A percentile compares a stretch with the other conserved stretches of the same genome.
Evolutionary conservation across 2,888 invertebrate genomes (phyloP).

Genomic region (Ypsolopha scabrella): DNA sequence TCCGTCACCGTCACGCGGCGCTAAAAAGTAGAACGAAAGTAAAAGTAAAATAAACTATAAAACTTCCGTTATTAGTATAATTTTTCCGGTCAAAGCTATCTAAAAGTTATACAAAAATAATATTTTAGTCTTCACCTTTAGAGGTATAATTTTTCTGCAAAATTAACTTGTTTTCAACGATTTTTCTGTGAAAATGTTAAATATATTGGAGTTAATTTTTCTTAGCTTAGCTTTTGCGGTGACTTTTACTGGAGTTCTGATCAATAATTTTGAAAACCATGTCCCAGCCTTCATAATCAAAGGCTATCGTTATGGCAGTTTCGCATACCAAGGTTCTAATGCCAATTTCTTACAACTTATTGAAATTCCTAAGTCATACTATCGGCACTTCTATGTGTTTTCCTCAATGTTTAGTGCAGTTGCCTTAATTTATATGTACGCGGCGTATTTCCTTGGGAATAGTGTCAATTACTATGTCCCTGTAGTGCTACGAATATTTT

Average conservation of each 20-base stretch:
- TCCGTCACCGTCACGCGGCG: neutral
- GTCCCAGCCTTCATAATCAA: slow-evolving; percentile 76
- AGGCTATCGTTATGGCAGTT: slow-evolving; percentile 81
- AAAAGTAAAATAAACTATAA: neutral
- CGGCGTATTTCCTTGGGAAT: slow-evolving; percentile 58
- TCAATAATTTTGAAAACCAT: slow-evolving; percentile 74
- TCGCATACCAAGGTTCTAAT: slow-evolving; percentile 66
- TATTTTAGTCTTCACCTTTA: no score
- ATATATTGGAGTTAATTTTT: slow-evolving; percentile 55
- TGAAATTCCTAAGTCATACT: slow-evolving; percentile 85
- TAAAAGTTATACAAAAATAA: no score
- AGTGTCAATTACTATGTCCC: slow-evolving; percentile 59
- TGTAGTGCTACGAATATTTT: slow-evolving; percentile 52
- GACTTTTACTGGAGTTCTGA: slow-evolving; percentile 70
- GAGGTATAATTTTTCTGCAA: no score
- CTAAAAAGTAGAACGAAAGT: neutral
- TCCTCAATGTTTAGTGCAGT: slow-evolving; percentile 70
- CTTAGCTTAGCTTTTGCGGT: slow-evolving; percentile 48
- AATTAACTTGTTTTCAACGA: neutral
- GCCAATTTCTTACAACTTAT: slow-evolving; percentile 53
- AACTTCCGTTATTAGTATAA: neutral
- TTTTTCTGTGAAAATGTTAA: slow-evolving; percentile 28
- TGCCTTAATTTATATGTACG: slow-evolving; percentile 54
- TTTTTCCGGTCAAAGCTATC: no score
- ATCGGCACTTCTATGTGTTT: slow-evolving; percentile 83